These are phyloP conservation scores for Aspidapion aeneum DNA, from an alignment of 2,888 invertebrate species.

Conservation along the genomic window DNA sequence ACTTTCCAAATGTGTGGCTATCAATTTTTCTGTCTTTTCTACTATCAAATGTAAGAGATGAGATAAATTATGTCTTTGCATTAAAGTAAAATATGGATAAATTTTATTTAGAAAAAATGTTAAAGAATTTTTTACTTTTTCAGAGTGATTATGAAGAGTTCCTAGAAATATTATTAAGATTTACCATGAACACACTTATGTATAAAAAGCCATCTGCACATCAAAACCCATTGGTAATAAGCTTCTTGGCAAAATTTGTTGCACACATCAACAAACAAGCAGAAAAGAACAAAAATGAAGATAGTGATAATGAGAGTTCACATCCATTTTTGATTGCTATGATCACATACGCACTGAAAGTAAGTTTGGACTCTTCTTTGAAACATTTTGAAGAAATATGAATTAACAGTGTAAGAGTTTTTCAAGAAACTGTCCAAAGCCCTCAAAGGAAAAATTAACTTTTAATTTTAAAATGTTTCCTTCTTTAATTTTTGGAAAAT, in stretches of 20 bases:
- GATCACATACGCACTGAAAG: conserved; percentile 25
- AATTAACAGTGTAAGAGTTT: too few relatives aligned
- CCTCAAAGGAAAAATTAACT: too few relatives aligned
- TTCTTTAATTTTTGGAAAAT: too few relatives aligned
- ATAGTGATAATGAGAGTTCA: conserved; percentile 16
- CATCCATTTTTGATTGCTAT: conserved; percentile 27
- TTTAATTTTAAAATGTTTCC: too few relatives aligned
- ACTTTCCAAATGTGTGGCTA: too few relatives aligned
- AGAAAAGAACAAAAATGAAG: conserved; percentile 9
- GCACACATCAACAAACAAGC: background rate
- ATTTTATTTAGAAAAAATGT: too few relatives aligned
- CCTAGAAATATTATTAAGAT: background rate
- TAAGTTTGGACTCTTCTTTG: conserved; percentile 8
- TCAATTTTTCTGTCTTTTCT: too few relatives aligned
- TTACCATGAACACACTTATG: background rate
- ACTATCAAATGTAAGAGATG: too few relatives aligned
- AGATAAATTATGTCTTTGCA: too few relatives aligned
- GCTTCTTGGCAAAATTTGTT: background rate
- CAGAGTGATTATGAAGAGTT: background rate
- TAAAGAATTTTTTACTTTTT: background rate
- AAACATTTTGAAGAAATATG: background rate
- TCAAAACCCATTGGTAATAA: background rate
- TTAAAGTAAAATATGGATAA: background rate
- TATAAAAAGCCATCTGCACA: background rate
- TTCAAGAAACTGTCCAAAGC: too few relatives aligned